Evolutionary conservation across 2,888 invertebrate species (phyloP).

Genomic region (Tachina lurida): DNA sequence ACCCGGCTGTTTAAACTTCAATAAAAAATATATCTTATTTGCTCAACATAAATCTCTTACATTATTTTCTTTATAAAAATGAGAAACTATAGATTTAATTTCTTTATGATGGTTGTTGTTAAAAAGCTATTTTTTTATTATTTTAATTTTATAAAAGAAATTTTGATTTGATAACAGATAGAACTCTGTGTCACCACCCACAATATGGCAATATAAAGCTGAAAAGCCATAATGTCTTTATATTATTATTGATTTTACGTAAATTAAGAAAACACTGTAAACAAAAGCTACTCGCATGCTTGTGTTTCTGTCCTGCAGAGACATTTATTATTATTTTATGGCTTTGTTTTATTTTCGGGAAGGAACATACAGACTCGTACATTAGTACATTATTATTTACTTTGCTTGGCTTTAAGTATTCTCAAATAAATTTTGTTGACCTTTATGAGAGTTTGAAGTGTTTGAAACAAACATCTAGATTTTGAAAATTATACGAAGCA

Average conservation of each 20-base stretch:
- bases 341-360: conserved; percentile 23
- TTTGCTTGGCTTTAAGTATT: conserved; percentile 14
- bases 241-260: conserved; percentile 78
- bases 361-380: neutral
- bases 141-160: conserved; percentile 3
- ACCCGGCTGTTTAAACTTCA: neutral
- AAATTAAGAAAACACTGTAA: conserved; percentile 74
- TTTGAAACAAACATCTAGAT: conserved; percentile 76
- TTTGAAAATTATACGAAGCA: conserved; percentile 80
- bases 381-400: neutral
- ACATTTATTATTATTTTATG: conserved; percentile 70
- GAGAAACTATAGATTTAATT: conserved; percentile 45
- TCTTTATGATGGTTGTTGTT: conserved; percentile 36
- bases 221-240: conserved; percentile 66
- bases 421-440: conserved; percentile 51
- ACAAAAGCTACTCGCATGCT: conserved; percentile 49
- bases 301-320: conserved; percentile 57
- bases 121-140: neutral
- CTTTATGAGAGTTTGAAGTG: conserved; percentile 58
- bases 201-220: neutral
- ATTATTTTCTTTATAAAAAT: conserved; percentile 34
- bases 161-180: neutral
- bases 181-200: neutral
- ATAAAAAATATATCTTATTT: neutral
- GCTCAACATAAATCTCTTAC: conserved; percentile 18